A percentile compares a stretch with the other conserved stretches of the same genome.
phyloP scores from a whole-genome alignment of 2,888 invertebrate genomes.

The Caenorhabditis angaria region DNA sequence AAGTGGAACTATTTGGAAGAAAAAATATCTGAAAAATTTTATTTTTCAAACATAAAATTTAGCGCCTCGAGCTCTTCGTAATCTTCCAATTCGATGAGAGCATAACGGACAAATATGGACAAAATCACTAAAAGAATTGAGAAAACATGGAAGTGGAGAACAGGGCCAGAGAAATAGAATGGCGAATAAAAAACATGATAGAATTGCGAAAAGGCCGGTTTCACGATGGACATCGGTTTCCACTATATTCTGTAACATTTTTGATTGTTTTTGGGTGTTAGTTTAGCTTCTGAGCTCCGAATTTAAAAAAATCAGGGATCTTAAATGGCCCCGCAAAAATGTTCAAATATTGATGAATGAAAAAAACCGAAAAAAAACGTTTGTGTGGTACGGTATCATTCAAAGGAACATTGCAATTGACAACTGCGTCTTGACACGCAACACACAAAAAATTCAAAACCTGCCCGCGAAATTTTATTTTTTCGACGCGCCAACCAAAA shows the following conservation, averaged over 20 bases:
- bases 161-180: constrained; percentile 66
- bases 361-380: neutral
- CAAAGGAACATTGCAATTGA: neutral
- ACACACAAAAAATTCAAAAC: neutral
- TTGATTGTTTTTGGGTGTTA: neutral
- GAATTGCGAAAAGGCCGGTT: constrained; percentile 61
- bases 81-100: constrained; percentile 61
- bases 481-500: no score
- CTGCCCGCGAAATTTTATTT: neutral
- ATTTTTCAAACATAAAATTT: constrained; percentile 61
- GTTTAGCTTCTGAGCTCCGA: neutral
- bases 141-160: constrained; percentile 63
- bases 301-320: neutral
- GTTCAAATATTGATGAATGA: neutral
- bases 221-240: constrained; percentile 62
- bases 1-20: neutral
- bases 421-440: neutral
- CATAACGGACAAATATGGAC: constrained; percentile 66
- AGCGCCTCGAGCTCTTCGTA: constrained; percentile 49
- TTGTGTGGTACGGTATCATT: neutral
- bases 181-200: constrained; percentile 55
- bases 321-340: no score
- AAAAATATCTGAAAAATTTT: neutral
- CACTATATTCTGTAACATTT: constrained; percentile 58
- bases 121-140: constrained; percentile 64